phyloP scores from a whole-genome alignment of 2,113 vertebrate genomes.

The Pygoscelis adeliae region DNA sequence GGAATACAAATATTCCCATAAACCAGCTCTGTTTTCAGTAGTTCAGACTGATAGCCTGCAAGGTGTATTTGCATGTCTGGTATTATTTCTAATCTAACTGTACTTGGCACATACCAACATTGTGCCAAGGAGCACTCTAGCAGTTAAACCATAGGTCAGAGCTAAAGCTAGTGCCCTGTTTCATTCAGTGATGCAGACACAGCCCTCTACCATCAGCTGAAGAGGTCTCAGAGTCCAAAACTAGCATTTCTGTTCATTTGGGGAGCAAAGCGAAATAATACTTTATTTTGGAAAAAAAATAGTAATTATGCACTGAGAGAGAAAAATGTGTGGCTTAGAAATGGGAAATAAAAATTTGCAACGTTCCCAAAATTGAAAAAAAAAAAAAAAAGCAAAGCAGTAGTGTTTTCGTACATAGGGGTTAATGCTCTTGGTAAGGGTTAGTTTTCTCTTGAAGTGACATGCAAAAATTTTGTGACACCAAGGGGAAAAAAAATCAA shows the following conservation, averaged over 20 bases:
- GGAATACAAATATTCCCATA: background rate
- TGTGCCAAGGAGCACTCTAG: background rate
- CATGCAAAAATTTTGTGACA: background rate
- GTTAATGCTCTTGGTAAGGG: background rate
- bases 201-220: background rate
- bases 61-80: background rate
- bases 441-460: background rate
- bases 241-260: background rate
- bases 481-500: background rate
- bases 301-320: background rate
- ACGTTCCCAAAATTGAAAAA: background rate
- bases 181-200: background rate
- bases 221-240: background rate
- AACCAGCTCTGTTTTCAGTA: background rate
- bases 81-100: background rate
- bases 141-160: background rate
- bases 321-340: background rate
- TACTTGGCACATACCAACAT: background rate
- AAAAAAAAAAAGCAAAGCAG: background rate
- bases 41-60: background rate
- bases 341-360: background rate
- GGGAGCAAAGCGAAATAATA: background rate
- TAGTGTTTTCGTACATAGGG: background rate
- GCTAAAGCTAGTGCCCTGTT: background rate
- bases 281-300: background rate